These are phyloP conservation scores for Porites divaricata DNA, from an alignment of 92 coral and sea anemone species.

Conservation along the genomic window DNA sequence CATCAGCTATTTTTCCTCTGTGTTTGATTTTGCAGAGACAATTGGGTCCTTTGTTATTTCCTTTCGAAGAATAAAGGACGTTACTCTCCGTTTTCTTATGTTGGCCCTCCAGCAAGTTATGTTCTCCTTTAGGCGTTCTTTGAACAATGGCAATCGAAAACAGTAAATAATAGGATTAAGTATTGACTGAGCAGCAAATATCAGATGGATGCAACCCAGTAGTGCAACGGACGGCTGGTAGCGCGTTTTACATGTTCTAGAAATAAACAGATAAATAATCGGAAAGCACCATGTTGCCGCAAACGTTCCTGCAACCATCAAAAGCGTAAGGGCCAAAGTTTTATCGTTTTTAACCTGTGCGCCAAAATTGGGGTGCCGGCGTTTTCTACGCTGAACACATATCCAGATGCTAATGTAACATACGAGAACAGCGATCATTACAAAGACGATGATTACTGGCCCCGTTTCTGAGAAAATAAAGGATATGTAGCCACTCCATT, in stretches of 20 bases:
- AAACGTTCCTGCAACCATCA: constrained; percentile 16
- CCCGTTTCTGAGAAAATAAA: neutral
- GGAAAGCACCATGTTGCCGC: constrained; percentile 12
- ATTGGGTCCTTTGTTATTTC: neutral
- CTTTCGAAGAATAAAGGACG: neutral
- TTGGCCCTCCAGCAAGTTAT: neutral
- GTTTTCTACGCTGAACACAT: neutral
- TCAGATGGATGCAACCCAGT: neutral
- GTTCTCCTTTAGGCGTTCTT: neutral
- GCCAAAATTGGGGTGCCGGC: neutral
- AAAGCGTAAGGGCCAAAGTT: constrained; percentile 7
- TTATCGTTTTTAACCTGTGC: neutral
- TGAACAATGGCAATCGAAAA: constrained; percentile 18
- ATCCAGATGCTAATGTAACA: constrained; percentile 23
- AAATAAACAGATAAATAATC: neutral
- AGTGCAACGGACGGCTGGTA: neutral
- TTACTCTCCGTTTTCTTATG: neutral
- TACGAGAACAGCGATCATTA: neutral
- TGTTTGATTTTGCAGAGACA: no score
- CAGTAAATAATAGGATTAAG: constrained; percentile 19
- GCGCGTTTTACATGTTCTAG: neutral
- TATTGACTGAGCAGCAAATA: constrained; percentile 12
- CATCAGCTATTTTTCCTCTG: no score
- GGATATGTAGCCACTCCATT: neutral
- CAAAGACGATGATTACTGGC: neutral